These are phyloP conservation scores for Gymnosoma rotundatum DNA, from an alignment of 2,888 invertebrate species.

Conservation along the genomic window DNA sequence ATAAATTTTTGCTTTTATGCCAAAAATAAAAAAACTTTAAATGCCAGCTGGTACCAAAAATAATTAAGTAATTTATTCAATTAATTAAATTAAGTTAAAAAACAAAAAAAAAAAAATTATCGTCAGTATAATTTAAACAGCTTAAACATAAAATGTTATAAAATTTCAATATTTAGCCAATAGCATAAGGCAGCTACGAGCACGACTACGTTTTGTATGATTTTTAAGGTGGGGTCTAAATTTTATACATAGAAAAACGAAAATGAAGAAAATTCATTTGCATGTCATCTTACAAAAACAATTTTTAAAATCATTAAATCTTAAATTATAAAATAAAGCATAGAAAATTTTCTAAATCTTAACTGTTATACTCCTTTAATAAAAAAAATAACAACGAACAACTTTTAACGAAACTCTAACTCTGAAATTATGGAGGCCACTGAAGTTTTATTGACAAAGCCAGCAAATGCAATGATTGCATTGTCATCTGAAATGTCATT, in stretches of 20 bases:
- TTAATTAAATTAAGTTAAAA: slow-evolving; percentile 39
- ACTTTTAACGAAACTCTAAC: slow-evolving; percentile 2
- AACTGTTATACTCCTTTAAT: slow-evolving; percentile 27
- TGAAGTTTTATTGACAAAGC: slow-evolving; percentile 44
- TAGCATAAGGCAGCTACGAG: not conserved
- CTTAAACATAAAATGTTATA: slow-evolving; percentile 33
- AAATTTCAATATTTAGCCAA: slow-evolving; percentile 6
- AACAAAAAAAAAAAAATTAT: too few relatives aligned
- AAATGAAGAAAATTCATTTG: slow-evolving; percentile 19
- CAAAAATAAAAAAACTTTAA: slow-evolving; percentile 21
- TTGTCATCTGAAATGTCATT: slow-evolving; percentile 63
- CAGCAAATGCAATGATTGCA: slow-evolving; percentile 42
- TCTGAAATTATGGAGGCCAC: slow-evolving; percentile 57
- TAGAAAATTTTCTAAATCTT: slow-evolving; percentile 7
- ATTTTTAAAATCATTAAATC: slow-evolving; percentile 57
- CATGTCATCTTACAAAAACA: slow-evolving; percentile 39
- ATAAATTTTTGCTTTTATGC: slow-evolving; percentile 51
- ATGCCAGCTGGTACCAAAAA: slow-evolving; percentile 37
- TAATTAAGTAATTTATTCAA: slow-evolving; percentile 41
- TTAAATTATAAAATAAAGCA: not conserved
- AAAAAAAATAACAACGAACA: slow-evolving; percentile 2
- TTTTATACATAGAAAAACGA: not conserved
- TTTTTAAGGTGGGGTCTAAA: slow-evolving; percentile 30
- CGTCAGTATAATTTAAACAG: slow-evolving; percentile 41
- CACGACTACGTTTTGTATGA: not conserved